Percentiles rank a stretch among this genome's conserved stretches.
phyloP scores from a whole-genome alignment of 2,113 vertebrate species.

The Thalassarche chlororhynchos region DNA sequence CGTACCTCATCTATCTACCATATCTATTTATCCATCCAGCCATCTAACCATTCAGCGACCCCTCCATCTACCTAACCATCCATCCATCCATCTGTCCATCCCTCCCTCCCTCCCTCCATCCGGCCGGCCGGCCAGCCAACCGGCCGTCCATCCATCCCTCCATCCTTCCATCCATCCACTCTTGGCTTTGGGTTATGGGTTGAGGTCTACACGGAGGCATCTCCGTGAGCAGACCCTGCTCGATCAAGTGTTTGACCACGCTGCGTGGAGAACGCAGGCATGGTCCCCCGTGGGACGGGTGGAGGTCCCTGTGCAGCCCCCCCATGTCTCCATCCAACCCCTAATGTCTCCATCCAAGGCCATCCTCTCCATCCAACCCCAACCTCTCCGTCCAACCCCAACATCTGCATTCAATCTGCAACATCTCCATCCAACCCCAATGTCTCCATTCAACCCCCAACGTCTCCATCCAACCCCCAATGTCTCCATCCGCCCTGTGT shows the following conservation, averaged over 20 bases:
- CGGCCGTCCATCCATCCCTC: too few species aligned
- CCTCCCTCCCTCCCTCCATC: too few species aligned
- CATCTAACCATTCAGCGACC: fast-evolving
- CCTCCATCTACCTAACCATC: background rate
- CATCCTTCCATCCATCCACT: too few species aligned
- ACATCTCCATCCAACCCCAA: background rate
- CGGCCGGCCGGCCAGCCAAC: too few species aligned
- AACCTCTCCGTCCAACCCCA: background rate
- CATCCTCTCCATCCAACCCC: background rate
- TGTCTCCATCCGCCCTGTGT: too few species aligned
- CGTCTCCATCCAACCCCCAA: too few species aligned
- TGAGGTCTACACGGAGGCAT: background rate
- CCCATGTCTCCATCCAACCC: background rate
- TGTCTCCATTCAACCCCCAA: background rate
- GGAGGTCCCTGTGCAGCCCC: too few species aligned
- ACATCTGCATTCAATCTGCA: too few species aligned
- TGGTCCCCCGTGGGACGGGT: fast-evolving
- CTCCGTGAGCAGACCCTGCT: background rate
- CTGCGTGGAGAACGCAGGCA: fast-evolving
- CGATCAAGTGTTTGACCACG: fast-evolving
- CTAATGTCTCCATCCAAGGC: background rate
- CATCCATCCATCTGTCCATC: too few species aligned
- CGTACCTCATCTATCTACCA: background rate
- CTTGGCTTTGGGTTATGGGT: background rate
- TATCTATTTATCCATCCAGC: background rate